Evolutionary conservation across 2,888 invertebrate genomes (phyloP), one percentile per base, ranked within the genome.

Genomic region (Phytoseiulus persimilis): DNA sequence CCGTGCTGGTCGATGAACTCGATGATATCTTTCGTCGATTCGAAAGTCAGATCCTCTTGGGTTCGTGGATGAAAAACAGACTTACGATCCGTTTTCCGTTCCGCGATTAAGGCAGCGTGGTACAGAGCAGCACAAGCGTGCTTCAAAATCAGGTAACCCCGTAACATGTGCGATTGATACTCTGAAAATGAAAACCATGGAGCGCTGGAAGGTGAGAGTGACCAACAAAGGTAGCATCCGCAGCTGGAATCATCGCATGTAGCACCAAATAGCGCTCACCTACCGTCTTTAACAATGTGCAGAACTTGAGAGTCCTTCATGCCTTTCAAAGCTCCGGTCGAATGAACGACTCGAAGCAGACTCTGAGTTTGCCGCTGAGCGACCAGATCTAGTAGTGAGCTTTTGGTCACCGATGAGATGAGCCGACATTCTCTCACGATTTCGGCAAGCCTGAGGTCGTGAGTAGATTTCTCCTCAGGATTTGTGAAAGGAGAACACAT

Each of bases 251-350:
- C n/a, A n/a, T n/a, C n/a, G n/a, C n/a, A n/a, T n/a, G n/a, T n/a
- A n/a, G n/a, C n/a, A n/a, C n/a, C n/a, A n/a, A n/a, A n/a, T n/a
- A n/a, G n/a, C 31, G 33, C 28, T 3, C 32, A 18, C 87, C 5
- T 14, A 87, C 87, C 87, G 31, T 87, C 87, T n/a, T 87, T 87
- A n/a, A 87, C 87, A 31, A 87, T 87, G 45, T 87, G 87, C 87
- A 87, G 32, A 31, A 87, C 87, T 87, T 87, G 87, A 1, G 87
- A n/a, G 31, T 87, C 87, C 87, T 87, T 87, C 87, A 87, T 87
- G n/a, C 87, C 87, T 33, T 45, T 33, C 87, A 87, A 33, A 11
- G 87, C 87, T n/a, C 87, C 87, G 5, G 87, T 87, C 23, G 87
- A 87, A n/a, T 87, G 45, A 32, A 87, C 87, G 0, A 87, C 87